These are phyloP conservation scores for Coptodon bakossiorum DNA, from an alignment of 2,113 vertebrate genomes.

Conservation along the genomic window DNA sequence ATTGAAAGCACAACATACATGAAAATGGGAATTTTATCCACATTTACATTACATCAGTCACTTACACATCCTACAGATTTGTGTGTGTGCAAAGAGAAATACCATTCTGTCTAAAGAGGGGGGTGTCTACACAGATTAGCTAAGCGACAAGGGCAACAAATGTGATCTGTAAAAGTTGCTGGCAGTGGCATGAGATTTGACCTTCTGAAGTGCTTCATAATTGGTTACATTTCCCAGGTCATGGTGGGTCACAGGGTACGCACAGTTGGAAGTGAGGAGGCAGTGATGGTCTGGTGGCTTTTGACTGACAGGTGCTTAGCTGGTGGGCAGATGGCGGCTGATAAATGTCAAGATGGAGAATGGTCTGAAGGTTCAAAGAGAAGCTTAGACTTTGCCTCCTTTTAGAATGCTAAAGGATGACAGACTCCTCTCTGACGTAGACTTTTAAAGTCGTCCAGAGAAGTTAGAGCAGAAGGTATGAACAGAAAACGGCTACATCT, in stretches of 20 bases:
- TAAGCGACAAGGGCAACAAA: not conserved
- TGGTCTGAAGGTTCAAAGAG: conserved; percentile 1
- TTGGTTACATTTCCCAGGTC: conserved; percentile 48
- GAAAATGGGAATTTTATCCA: not conserved
- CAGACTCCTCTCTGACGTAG: conserved; percentile 28
- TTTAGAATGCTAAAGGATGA: conserved; percentile 24
- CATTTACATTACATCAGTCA: not conserved
- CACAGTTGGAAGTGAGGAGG: not conserved
- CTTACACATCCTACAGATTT: not conserved
- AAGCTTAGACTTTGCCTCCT: not conserved
- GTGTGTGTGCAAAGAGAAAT: not conserved
- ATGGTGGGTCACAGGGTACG: not conserved
- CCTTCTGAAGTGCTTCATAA: conserved; percentile 28
- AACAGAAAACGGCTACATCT: conserved; percentile 4
- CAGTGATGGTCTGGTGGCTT: conserved; percentile 21
- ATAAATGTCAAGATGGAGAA: not conserved
- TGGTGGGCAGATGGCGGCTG: not conserved
- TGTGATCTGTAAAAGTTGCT: not conserved
- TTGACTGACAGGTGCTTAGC: conserved; percentile 34
- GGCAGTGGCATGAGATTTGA: not conserved
- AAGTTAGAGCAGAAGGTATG: not conserved
- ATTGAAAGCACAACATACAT: not conserved
- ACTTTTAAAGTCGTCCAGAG: conserved; percentile 35
- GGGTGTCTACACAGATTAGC: not conserved
- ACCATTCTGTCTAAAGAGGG: not conserved